Conservation (phyloP, 1,140 invertebrate genomes). For the Heliconius himera region DNA sequence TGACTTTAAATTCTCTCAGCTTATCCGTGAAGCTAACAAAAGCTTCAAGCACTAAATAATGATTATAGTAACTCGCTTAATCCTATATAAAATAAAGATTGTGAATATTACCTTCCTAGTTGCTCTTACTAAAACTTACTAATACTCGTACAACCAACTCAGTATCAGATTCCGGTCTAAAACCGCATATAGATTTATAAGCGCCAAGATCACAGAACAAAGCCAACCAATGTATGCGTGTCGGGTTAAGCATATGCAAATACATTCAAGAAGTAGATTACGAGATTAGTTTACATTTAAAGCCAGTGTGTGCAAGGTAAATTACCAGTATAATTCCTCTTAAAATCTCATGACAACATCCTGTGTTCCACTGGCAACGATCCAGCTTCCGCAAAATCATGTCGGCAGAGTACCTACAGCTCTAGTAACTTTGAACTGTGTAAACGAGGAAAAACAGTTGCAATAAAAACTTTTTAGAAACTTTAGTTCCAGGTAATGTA, state of each 20-base stretch:
- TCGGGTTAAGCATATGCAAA: conserved; percentile 19
- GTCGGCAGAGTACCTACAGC: conserved; percentile 19
- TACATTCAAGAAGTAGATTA: conserved; percentile 26
- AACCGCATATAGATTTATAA: conserved; percentile 12
- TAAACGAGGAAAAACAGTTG: conserved; percentile 26
- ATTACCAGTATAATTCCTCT: conserved; percentile 33
- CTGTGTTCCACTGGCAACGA: conserved; percentile 33
- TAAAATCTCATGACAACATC: conserved; percentile 37
- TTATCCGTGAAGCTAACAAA: no score
- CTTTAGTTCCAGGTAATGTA: conserved; percentile 22
- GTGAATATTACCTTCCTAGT: background rate
- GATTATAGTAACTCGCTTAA: no score
- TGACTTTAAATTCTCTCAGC: no score
- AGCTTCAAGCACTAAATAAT: no score
- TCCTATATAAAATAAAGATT: background rate
- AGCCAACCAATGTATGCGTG: conserved; percentile 6
- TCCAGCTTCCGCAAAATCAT: conserved; percentile 38
- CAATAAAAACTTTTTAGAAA: conserved; percentile 35
- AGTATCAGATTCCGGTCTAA: background rate
- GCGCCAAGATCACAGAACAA: conserved; percentile 9
- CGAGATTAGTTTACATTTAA: conserved; percentile 23
- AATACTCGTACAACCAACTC: background rate
- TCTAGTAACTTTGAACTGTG: conserved; percentile 29
- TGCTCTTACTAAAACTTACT: background rate
- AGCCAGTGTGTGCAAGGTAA: conserved; percentile 24